These are phyloP conservation scores for Oreotrochilus melanogaster DNA, from an alignment of 2,113 vertebrate genomes.

Conservation along the genomic window DNA sequence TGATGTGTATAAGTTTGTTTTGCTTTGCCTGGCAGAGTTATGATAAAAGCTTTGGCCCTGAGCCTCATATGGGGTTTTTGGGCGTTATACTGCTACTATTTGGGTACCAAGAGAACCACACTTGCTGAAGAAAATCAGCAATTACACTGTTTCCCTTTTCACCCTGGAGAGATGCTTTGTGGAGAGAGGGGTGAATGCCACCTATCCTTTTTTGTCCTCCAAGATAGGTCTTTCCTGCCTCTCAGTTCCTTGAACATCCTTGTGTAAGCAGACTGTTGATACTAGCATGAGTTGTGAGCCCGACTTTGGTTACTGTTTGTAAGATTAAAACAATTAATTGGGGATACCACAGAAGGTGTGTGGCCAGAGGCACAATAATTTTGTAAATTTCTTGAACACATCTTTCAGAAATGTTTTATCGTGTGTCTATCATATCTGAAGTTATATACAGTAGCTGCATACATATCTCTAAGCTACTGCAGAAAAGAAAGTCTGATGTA, in stretches of 20 bases:
- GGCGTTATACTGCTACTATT: not conserved
- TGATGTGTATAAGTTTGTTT: not conserved
- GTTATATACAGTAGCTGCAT: not conserved
- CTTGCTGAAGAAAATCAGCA: not conserved
- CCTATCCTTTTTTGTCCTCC: not conserved
- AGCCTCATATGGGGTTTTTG: not conserved
- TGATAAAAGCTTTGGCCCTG: not conserved
- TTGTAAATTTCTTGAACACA: not conserved
- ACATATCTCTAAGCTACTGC: not conserved
- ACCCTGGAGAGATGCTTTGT: not conserved
- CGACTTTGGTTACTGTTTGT: not conserved
- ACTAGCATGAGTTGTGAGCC: not conserved
- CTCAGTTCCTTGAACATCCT: not conserved
- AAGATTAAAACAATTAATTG: not conserved
- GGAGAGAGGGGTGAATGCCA: not conserved
- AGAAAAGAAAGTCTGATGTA: not conserved
- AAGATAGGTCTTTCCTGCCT: not conserved
- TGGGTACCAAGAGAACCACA: not conserved
- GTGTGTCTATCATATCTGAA: not conserved
- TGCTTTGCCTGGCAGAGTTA: not conserved
- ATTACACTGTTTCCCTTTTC: not conserved
- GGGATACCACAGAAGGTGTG: not conserved
- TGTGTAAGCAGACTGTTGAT: not conserved
- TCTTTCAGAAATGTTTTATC: not conserved
- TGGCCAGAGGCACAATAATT: fast-evolving